These are phyloP conservation scores for Parapristionchus giblindavisi DNA, from an alignment of 2,888 invertebrate genomes.

Conservation along the genomic window DNA sequence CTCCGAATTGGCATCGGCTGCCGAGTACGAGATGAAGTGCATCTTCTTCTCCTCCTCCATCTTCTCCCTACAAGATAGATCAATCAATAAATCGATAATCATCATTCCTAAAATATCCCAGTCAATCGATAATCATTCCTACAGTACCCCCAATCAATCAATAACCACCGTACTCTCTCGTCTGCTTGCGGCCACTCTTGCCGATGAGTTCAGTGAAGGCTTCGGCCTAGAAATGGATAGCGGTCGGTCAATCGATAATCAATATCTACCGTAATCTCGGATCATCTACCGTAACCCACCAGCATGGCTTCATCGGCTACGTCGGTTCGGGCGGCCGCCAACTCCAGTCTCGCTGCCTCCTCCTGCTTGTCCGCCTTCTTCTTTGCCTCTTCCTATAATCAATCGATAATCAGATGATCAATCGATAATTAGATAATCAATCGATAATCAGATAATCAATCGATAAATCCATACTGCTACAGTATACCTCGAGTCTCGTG, in stretches of 20 bases:
- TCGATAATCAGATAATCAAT: neutral
- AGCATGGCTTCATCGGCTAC: constrained; percentile 33
- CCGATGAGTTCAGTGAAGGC: constrained; percentile 53
- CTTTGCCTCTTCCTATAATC: constrained; percentile 47
- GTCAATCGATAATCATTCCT: neutral
- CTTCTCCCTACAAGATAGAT: constrained; percentile 37
- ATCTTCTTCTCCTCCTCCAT: constrained; percentile 42
- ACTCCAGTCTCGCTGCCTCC: constrained; percentile 11
- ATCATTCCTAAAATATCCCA: neutral
- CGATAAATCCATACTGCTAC: neutral
- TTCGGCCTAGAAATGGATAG: constrained; percentile 41
- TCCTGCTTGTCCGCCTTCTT: constrained; percentile 72
- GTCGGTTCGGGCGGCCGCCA: constrained; percentile 20
- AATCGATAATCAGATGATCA: neutral
- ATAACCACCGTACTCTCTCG: constrained; percentile 15
- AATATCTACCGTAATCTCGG: neutral
- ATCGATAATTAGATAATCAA: neutral
- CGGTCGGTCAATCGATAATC: neutral
- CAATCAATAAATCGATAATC: neutral
- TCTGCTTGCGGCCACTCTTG: constrained; percentile 42
- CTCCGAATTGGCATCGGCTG: constrained; percentile 60
- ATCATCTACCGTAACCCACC: neutral
- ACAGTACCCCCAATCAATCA: neutral
- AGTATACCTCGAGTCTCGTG: constrained; percentile 43
- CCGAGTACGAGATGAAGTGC: constrained; percentile 61